Percentiles rank a stretch among this genome's conserved stretches.
phyloP scores from a whole-genome alignment of 2,797 vertebrate species.

The Gallirallus australis region DNA sequence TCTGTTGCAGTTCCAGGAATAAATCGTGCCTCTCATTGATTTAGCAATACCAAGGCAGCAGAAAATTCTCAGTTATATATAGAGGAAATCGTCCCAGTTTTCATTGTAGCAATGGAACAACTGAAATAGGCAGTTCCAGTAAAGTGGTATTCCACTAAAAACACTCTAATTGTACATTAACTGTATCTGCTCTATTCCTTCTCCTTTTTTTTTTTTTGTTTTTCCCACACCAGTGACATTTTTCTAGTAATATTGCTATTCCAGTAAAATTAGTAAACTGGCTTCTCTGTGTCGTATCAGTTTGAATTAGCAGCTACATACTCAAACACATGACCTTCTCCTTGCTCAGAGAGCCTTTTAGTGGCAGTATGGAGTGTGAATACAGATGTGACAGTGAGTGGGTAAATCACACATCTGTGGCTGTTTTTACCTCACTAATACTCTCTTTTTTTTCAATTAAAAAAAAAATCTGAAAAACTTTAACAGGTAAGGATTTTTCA shows the following conservation, averaged over 20 bases:
- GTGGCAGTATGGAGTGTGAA: neutral
- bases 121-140: neutral
- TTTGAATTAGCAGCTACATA: neutral
- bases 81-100: conserved; percentile 38
- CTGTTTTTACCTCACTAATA: neutral
- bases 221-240: neutral
- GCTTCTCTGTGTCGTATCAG: neutral
- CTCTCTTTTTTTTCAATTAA: neutral
- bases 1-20: conserved; percentile 31
- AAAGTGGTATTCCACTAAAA: neutral
- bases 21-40: conserved; percentile 16
- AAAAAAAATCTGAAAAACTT: neutral
- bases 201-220: neutral
- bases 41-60: conserved; percentile 3
- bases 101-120: neutral
- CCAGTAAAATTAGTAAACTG: neutral
- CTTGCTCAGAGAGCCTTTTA: neutral
- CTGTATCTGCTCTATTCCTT: neutral
- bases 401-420: neutral
- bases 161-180: neutral
- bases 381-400: neutral
- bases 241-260: neutral
- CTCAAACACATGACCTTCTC: neutral
- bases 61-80: conserved; percentile 27
- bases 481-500: neutral